Conservation (phyloP, 1,140 invertebrate genomes). For the Eubasilissa regina region DNA sequence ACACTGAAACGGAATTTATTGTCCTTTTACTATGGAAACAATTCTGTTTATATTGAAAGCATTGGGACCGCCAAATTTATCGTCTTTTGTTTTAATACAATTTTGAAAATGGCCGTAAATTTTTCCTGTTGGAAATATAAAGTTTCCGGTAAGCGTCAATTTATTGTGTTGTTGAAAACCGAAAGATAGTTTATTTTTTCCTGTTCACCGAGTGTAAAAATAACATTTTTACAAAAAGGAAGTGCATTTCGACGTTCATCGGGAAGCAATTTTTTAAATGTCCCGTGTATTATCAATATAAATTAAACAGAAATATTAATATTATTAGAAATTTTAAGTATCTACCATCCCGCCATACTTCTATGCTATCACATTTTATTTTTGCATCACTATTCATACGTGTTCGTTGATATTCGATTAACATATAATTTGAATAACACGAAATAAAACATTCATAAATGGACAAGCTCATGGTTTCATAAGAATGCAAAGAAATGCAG, state of each 20-base stretch:
- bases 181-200: conserved; percentile 49
- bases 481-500: too few species aligned
- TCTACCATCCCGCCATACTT: too few species aligned
- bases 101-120: conserved; percentile 56
- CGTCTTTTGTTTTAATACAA: conserved; percentile 51
- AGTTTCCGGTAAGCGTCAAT: conserved; percentile 51
- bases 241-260: conserved; percentile 18
- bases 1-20: conserved; percentile 28
- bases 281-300: too few species aligned
- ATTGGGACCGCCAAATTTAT: conserved; percentile 36
- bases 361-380: too few species aligned
- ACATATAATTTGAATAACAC: too few species aligned
- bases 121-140: conserved; percentile 53
- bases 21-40: conserved; percentile 15
- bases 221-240: not conserved
- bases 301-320: too few species aligned
- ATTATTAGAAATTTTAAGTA: too few species aligned
- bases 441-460: too few species aligned
- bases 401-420: too few species aligned
- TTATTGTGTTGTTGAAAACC: conserved; percentile 47
- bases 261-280: not conserved
- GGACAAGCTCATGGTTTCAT: too few species aligned
- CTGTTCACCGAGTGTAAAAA: conserved; percentile 16
- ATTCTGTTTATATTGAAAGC: conserved; percentile 32
- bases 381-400: too few species aligned